A percentile compares a stretch with the other conserved stretches of the same genome.
These are phyloP conservation scores for Paragorgia papillata DNA, from an alignment of 92 coral and sea anemone species.

Conservation along the genomic window DNA sequence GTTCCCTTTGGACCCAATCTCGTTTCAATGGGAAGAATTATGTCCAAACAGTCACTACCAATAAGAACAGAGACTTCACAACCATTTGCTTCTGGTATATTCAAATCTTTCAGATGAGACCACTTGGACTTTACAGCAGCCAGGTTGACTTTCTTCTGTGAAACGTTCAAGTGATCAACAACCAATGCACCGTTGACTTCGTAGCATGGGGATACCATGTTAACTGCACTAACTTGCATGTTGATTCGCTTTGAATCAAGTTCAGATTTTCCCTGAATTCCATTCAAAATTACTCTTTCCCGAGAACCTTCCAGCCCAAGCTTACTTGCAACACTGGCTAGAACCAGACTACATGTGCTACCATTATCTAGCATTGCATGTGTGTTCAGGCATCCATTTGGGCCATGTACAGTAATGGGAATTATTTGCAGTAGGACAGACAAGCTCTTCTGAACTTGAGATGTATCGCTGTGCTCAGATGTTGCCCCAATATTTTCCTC, in stretches of 20 bases:
- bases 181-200: constrained; percentile 47
- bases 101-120: constrained; percentile 50
- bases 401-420: constrained; percentile 54
- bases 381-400: constrained; percentile 51
- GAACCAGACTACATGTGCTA: constrained; percentile 57
- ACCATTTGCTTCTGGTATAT: constrained; percentile 49
- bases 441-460: too few relatives aligned
- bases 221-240: constrained; percentile 43
- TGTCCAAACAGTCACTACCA: constrained; percentile 54
- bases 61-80: constrained; percentile 48
- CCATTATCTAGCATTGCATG: constrained; percentile 57
- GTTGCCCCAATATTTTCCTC: constrained; percentile 6
- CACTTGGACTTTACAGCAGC: constrained; percentile 42
- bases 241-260: constrained; percentile 41
- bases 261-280: constrained; percentile 50
- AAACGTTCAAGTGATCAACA: too few relatives aligned
- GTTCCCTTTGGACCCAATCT: constrained; percentile 50
- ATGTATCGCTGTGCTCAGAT: too few relatives aligned
- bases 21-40: constrained; percentile 46
- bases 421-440: constrained; percentile 48
- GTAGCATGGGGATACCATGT: constrained; percentile 39
- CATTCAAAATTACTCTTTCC: constrained; percentile 50
- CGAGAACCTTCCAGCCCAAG: constrained; percentile 57
- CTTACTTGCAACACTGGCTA: constrained; percentile 41
- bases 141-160: constrained; percentile 38